These are phyloP conservation scores for Pseudomyrmex pallidus DNA, from an alignment of 1,140 invertebrate species.

Conservation along the genomic window DNA sequence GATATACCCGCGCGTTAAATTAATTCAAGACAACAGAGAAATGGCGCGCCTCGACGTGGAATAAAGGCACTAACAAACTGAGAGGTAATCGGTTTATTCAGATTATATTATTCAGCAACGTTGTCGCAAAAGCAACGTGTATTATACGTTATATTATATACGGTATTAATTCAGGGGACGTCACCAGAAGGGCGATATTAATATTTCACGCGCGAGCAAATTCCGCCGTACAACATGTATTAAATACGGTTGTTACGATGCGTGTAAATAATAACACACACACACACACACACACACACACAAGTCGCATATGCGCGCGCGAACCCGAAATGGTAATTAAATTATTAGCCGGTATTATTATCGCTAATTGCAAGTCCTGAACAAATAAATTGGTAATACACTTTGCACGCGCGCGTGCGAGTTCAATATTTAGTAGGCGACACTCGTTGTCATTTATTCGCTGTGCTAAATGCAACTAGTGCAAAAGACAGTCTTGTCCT, in stretches of 20 bases:
- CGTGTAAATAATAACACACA: no score
- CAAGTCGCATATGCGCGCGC: not conserved
- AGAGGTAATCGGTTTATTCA: constrained; percentile 40
- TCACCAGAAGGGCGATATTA: constrained; percentile 44
- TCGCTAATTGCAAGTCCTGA: not conserved
- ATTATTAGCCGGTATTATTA: constrained; percentile 32
- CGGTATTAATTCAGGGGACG: constrained; percentile 29
- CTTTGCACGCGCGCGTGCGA: not conserved
- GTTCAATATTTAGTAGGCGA: not conserved
- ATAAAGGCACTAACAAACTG: constrained; percentile 20
- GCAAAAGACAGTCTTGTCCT: not conserved
- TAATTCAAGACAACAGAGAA: constrained; percentile 24
- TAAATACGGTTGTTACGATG: constrained; percentile 30
- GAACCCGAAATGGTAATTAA: constrained; percentile 25
- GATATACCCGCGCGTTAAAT: not conserved
- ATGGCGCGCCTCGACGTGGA: constrained; percentile 14
- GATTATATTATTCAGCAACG: constrained; percentile 53
- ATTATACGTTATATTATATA: constrained; percentile 33
- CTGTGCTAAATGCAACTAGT: no score
- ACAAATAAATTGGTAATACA: not conserved
- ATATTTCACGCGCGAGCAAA: constrained; percentile 49
- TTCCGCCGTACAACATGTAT: constrained; percentile 17
- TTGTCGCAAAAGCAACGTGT: not conserved
- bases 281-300: no score
- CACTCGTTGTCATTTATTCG: not conserved